phyloP scores from a whole-genome alignment of 2,797 vertebrate genomes.

The Mormyrops attenuatus region DNA sequence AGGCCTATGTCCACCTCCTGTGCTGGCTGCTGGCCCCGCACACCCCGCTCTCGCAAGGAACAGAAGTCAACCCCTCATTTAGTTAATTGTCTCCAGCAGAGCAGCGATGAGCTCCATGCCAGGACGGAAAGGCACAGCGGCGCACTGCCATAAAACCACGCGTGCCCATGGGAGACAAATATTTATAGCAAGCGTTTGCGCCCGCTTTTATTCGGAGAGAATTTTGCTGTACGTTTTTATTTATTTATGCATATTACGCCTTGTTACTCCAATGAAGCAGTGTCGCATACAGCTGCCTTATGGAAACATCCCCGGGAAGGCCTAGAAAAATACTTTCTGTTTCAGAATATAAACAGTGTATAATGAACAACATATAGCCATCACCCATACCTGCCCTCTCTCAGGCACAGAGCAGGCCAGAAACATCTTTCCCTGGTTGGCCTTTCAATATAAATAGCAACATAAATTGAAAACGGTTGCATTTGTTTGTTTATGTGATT shows the following conservation, averaged over 20 bases:
- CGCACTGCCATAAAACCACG: neutral
- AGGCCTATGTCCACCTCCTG: neutral
- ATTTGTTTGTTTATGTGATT: neutral
- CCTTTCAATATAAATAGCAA: slow-evolving; percentile 10
- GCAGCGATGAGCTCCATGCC: slow-evolving; percentile 6
- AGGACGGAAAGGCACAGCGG: neutral
- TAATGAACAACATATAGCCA: neutral
- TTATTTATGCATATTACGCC: neutral
- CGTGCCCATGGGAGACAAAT: slow-evolving; percentile 11
- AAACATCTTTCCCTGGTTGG: neutral
- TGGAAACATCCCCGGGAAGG: neutral
- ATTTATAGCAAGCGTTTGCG: slow-evolving; percentile 9
- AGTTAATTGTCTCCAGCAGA: slow-evolving; percentile 21
- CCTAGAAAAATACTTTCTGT: neutral
- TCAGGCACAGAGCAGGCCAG: neutral
- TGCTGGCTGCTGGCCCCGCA: neutral
- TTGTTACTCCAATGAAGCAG: neutral
- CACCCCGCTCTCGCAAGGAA: neutral
- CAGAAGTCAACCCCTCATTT: slow-evolving; percentile 21
- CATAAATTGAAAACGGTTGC: neutral
- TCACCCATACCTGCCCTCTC: neutral
- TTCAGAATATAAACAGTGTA: neutral
- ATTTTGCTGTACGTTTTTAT: neutral
- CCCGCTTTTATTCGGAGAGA: neutral
- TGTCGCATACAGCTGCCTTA: neutral